These are phyloP conservation scores for Bombus vancouverensis DNA, from an alignment of 1,140 invertebrate species.

Conservation along the genomic window DNA sequence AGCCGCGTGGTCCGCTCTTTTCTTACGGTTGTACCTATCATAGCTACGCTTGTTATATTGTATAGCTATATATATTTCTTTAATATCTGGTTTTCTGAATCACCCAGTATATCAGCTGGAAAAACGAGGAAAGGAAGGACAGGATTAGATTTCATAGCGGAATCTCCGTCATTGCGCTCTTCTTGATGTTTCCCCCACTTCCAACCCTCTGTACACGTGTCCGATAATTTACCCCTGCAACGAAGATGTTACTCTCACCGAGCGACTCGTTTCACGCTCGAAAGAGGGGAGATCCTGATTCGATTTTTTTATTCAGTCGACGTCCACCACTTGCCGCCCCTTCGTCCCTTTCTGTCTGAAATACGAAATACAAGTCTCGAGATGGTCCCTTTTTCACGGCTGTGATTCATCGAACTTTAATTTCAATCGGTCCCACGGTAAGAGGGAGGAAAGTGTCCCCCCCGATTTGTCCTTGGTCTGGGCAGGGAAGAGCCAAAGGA, in stretches of 20 bases:
- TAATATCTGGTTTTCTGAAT: background rate
- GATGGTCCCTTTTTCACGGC: background rate
- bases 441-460: background rate
- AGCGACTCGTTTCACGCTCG: constrained; percentile 9
- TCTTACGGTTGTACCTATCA: too few species aligned
- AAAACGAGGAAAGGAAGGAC: background rate
- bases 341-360: too few species aligned
- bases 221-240: constrained; percentile 9
- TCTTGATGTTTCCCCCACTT: background rate
- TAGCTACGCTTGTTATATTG: too few species aligned
- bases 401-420: constrained; percentile 62
- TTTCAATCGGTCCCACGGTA: constrained; percentile 50
- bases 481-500: background rate
- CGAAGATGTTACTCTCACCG: background rate
- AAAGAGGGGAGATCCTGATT: constrained; percentile 17
- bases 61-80: too few species aligned
- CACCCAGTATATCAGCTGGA: background rate
- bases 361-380: background rate
- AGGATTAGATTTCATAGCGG: constrained; percentile 11
- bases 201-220: background rate
- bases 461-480: background rate
- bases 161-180: background rate
- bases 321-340: background rate
- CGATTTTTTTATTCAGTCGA: constrained; percentile 55
- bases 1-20: too few species aligned